Conservation (phyloP, 2,888 invertebrate species). For the Trissolcus brochymenae region DNA sequence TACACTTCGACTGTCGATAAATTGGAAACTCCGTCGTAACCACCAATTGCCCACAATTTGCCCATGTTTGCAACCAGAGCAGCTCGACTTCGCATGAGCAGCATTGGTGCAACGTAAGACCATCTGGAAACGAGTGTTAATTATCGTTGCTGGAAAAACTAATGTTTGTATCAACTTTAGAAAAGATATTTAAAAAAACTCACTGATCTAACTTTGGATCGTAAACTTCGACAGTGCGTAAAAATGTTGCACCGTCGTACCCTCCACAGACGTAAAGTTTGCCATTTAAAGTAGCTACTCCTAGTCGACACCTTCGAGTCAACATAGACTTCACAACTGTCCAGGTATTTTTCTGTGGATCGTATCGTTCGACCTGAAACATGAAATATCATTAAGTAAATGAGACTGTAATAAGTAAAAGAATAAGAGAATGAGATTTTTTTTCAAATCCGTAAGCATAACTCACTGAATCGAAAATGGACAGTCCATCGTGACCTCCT, state of each 20-base stretch:
- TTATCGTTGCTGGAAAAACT: neutral
- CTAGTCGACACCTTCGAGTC: constrained; percentile 87
- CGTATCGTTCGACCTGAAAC: constrained; percentile 86
- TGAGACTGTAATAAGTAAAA: neutral
- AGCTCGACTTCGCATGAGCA: constrained; percentile 87
- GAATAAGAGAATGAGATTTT: neutral
- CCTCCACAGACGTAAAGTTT: constrained; percentile 91
- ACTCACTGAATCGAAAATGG: constrained; percentile 88
- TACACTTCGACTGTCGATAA: constrained; percentile 90
- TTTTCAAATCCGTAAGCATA: neutral
- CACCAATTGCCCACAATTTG: constrained; percentile 88
- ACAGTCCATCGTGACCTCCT: constrained; percentile 92
- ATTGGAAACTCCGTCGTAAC: constrained; percentile 88
- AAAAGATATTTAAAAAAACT: constrained; percentile 61
- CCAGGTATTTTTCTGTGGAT: constrained; percentile 86
- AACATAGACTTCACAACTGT: constrained; percentile 86
- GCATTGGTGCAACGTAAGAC: constrained; percentile 88
- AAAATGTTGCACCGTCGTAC: constrained; percentile 89
- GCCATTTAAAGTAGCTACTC: constrained; percentile 87
- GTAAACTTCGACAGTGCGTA: constrained; percentile 88
- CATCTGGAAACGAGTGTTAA: constrained; percentile 77
- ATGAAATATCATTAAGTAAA: neutral
- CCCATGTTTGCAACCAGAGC: constrained; percentile 90
- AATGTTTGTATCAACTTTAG: neutral
- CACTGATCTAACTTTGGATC: constrained; percentile 84